Conservation (phyloP, 2,888 invertebrate species). For the Anodontia alba region DNA sequence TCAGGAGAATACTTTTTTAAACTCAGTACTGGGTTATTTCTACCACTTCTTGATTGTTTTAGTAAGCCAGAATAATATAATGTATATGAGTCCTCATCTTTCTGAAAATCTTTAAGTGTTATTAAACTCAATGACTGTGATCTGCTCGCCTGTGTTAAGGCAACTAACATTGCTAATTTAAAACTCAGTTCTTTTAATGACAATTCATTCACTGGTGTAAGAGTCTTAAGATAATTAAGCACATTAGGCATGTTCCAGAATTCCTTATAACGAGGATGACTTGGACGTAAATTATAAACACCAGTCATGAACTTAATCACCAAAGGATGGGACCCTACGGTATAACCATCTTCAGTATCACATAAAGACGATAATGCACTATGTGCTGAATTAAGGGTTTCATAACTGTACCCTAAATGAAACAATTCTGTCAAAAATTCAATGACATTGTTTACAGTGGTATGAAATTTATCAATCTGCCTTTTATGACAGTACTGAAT, state of each 20-base stretch:
- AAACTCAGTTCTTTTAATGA: neutral
- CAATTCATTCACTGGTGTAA: neutral
- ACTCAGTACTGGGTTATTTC: neutral
- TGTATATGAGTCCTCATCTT: neutral
- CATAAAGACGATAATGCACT: conserved; percentile 22
- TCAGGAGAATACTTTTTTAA: neutral
- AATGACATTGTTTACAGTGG: conserved; percentile 10
- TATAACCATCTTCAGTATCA: neutral
- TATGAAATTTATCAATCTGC: neutral
- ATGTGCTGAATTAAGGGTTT: conserved; percentile 26
- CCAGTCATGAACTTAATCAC: conserved; percentile 26
- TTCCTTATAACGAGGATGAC: neutral
- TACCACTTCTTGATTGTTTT: neutral
- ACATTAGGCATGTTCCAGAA: conserved; percentile 27
- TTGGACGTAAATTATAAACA: conserved; percentile 5
- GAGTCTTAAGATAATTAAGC: conserved; percentile 4
- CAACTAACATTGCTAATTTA: neutral
- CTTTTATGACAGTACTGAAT: too few relatives aligned
- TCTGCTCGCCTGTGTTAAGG: neutral
- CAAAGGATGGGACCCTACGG: conserved; percentile 15
- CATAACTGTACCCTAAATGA: conserved; percentile 11
- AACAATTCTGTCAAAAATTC: conserved; percentile 22
- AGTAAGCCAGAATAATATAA: neutral
- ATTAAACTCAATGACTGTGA: neutral
- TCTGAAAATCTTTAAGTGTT: neutral